These are phyloP conservation scores for Cyclophora punctaria DNA, from an alignment of 2,888 invertebrate genomes.

Conservation along the genomic window DNA sequence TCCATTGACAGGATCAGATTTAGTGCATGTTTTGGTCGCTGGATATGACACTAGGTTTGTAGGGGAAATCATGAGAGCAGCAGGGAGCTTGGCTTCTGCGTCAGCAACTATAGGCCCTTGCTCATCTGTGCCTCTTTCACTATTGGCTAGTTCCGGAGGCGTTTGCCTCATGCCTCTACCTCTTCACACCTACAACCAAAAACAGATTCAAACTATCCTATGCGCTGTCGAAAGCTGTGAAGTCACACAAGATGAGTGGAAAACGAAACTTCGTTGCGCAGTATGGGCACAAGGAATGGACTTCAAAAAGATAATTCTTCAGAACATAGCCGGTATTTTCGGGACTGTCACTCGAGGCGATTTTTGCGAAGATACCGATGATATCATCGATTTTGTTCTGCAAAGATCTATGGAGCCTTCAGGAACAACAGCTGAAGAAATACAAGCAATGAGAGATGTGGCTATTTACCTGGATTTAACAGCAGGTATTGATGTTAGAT, in stretches of 20 bases:
- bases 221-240: conserved; percentile 49
- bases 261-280: conserved; percentile 40
- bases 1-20: conserved; percentile 32
- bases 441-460: conserved; percentile 38
- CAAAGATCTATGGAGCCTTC: conserved; percentile 36
- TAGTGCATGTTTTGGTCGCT: conserved; percentile 50
- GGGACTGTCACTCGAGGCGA: conserved; percentile 55
- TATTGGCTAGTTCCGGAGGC: conserved; percentile 50
- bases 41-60: conserved; percentile 51
- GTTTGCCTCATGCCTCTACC: conserved; percentile 52
- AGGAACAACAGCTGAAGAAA: conserved; percentile 33
- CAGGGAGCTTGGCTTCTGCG: conserved; percentile 43
- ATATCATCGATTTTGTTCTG: conserved; percentile 46
- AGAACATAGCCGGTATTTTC: conserved; percentile 53
- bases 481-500: conserved; percentile 41
- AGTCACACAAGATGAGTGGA: conserved; percentile 32
- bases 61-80: conserved; percentile 46
- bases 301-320: conserved; percentile 47
- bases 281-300: conserved; percentile 62
- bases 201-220: conserved; percentile 38
- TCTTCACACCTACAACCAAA: conserved; percentile 52
- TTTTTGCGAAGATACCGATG: conserved; percentile 45
- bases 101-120: conserved; percentile 38
- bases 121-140: conserved; percentile 30
- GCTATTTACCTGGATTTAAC: conserved; percentile 45